Evolutionary conservation across 2,113 vertebrate genomes (phyloP).

Genomic region (Indri indri): DNA sequence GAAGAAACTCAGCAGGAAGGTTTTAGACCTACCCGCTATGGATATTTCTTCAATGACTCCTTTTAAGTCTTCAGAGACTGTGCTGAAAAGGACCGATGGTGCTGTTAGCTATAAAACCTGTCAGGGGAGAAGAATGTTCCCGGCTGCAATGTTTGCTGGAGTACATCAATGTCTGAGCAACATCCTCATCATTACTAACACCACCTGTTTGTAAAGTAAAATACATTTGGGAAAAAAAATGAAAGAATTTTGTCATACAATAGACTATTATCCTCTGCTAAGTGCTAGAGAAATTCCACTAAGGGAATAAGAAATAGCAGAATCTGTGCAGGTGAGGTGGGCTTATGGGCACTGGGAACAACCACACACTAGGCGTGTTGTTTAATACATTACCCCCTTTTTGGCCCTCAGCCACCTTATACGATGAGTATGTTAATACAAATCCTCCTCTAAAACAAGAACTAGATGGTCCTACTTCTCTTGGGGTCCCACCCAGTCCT

Average conservation of each 20-base stretch:
- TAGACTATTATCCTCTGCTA: not conserved
- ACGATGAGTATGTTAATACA: rapidly evolving
- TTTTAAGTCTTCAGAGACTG: not conserved
- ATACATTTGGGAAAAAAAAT: not conserved
- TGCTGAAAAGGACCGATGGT: not conserved
- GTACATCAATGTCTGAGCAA: not conserved
- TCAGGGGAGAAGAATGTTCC: not conserved
- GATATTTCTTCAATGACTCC: constrained; percentile 22
- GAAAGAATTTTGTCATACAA: not conserved
- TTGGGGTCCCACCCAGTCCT: not conserved
- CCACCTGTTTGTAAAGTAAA: not conserved
- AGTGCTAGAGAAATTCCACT: not conserved
- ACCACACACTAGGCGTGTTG: rapidly evolving
- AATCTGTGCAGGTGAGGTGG: rapidly evolving
- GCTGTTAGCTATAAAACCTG: not conserved
- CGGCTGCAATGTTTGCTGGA: not conserved
- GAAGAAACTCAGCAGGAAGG: constrained; percentile 37
- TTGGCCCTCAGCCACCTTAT: not conserved
- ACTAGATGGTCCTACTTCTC: not conserved
- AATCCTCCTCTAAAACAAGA: not conserved
- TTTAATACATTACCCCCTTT: not conserved
- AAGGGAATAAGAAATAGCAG: not conserved
- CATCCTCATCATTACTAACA: not conserved
- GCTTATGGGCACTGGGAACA: not conserved
- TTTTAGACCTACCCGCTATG: not conserved